Evolutionary conservation across 53 echinoderm and acorn worm species (phyloP).

Genomic region (Luidia sarsii): DNA sequence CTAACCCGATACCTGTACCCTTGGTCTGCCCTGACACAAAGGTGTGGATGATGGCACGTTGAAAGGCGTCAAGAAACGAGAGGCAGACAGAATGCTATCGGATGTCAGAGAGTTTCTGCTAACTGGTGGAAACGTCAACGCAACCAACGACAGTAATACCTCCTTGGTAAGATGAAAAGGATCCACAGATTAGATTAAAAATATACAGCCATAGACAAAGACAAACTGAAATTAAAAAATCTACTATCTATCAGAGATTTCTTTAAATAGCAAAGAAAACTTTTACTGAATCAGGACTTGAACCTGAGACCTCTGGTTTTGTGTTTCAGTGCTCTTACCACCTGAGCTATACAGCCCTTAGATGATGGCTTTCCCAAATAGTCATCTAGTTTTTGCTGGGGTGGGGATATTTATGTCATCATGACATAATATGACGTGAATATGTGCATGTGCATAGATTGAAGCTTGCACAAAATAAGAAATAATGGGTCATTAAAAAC

Average conservation of each 20-base stretch:
- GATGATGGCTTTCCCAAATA: no score
- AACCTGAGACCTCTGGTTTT: no score
- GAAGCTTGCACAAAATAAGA: background rate
- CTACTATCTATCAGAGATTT: no score
- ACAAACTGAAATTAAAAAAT: background rate
- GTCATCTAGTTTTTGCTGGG: background rate
- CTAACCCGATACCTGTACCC: no score
- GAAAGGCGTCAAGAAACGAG: conserved; percentile 74
- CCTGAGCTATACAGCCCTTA: no score
- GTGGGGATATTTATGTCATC: background rate
- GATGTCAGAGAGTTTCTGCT: conserved; percentile 89
- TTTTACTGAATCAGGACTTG: no score
- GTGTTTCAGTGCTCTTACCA: no score
- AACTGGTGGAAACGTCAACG: conserved; percentile 80
- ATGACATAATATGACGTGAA: background rate
- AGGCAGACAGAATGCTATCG: conserved; percentile 80
- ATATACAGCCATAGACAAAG: no score
- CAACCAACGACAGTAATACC: conserved; percentile 70
- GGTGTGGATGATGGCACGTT: conserved; percentile 72
- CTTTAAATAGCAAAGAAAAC: no score
- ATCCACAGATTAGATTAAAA: no score
- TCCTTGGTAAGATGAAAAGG: conserved; percentile 66
- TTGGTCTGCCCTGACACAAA: no score
- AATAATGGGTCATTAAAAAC: no score
- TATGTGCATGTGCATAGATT: background rate